Evolutionary conservation across 2,888 invertebrate species (phyloP), one percentile per base, ranked within the genome.

Genomic region (Andrena camellia): DNA sequence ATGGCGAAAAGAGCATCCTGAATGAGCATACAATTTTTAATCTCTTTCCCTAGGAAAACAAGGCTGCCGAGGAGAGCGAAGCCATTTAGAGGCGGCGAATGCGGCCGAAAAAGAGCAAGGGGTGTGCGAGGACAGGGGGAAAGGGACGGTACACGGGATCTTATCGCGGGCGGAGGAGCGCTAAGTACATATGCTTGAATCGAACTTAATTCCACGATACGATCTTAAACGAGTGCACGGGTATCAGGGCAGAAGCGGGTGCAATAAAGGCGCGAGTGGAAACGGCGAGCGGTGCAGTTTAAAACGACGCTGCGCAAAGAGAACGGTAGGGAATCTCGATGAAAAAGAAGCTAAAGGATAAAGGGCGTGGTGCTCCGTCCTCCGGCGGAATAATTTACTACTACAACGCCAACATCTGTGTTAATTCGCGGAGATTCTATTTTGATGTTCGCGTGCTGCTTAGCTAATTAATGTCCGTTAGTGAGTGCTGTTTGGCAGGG

Each of bases 141-240:
- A 42, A 48, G 23, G 70, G 31, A 70, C 73, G 42, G 72, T 60
- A 71, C 42, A 60, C 60, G 82, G 88, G 62, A 90, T 91, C 89
- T 91, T 91, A 92, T 92, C 91, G 77, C 76, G 69, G 72, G 63
- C 50, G 63, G 82, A 73, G 67, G 52, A 84, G 78, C 85, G 87
- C 85, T 90, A 90, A 90, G 90, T 90, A 92, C 91, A 90, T 89
- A 90, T 88, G 90, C 90, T 90, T 88, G 90, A 91, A 92, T 92
- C 90, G 88, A 91, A 91, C 90, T 90, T 92, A 90, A 92, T 91
- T 90, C 86, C 83, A 66, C 80, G 91, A 92, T 92, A 91, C 83
- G 86, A 92, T 91, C 90, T 91, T 88, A 87, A 89, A 81, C 75
- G 85, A 85, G 78, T 80, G 80, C 86, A 74, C 70, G 72, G 81